Base-by-base conservation (phyloP, 1,140 invertebrate genomes). In the Paraescarpia echinospica region DNA sequence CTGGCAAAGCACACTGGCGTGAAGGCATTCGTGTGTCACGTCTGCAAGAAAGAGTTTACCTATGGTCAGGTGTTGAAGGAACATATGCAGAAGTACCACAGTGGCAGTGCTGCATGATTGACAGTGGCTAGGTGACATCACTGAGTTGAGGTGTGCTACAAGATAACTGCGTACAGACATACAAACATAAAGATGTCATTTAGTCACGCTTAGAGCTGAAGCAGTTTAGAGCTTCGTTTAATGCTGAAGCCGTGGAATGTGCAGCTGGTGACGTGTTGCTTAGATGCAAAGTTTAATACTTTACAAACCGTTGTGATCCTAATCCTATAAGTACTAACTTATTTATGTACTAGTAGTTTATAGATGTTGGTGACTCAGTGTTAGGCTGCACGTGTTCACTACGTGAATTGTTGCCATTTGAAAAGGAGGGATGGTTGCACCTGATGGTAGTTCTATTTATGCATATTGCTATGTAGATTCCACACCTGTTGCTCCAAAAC, bases 11-110 rank as follows among this genome's bases (percentile, higher is more conserved):
- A 92, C 34, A 89, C 92, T 14, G 77, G 41, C 33, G 96, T 97
- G 0, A 96, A 97, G 88, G 97, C 97, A n/a, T 97, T 97, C 94
- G 95, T 96, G 89, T 98, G 97, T 94, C 91, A 93, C 8, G 93
- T 96, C 35, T 97, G 97, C 94, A 94, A 96, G 5, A 97, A 98
- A 95, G 95, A 97, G 22, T 97, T 97, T 92, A 97, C 97, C n/a
- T 95, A 97, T 88, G 97, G 97, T 94, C 97, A 97, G 94, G 97
- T 97, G 95, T 95, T 98, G 8, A 96, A 96, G 0, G 96, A 97
- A 88, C 97, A 98, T 94, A 94, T 92, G 34, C 27, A 22, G 59
- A 92, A 51, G 59, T 34, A 77, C 9, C 35, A 59, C 34, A 31
- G 22, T 34, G 33, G 31, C n/a, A 89, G 8, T 89, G 89, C 12